phyloP scores from a whole-genome alignment of 2,797 vertebrate genomes.

The Melanotaenia trifasciata region DNA sequence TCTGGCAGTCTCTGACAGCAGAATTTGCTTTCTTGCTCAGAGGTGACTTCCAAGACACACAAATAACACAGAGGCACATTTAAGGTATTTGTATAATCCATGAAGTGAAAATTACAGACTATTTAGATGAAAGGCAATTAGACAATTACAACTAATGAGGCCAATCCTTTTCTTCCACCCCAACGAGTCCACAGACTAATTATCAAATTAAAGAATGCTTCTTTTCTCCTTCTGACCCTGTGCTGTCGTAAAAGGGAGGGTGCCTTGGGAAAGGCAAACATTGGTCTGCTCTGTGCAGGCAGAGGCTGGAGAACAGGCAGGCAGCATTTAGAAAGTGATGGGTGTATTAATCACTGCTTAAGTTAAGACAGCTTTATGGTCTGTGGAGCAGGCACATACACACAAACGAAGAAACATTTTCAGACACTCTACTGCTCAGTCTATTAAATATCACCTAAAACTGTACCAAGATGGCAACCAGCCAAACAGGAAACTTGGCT shows the following conservation, averaged over 20 bases:
- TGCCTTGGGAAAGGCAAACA: constrained; percentile 83
- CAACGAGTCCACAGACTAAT: constrained; percentile 83
- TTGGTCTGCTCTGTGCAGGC: constrained; percentile 76
- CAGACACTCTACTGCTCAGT: constrained; percentile 56
- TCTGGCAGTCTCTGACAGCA: constrained; percentile 47
- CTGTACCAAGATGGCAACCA: constrained; percentile 42
- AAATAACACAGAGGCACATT: constrained; percentile 81
- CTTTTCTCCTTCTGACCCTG: constrained; percentile 77
- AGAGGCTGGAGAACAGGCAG: constrained; percentile 73
- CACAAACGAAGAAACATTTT: constrained; percentile 44
- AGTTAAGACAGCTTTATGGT: constrained; percentile 84
- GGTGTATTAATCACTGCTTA: constrained; percentile 87
- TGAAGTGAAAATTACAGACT: constrained; percentile 80
- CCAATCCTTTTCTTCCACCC: constrained; percentile 85
- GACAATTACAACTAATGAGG: constrained; percentile 88
- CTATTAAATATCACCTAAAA: constrained; percentile 43
- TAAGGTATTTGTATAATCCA: constrained; percentile 83
- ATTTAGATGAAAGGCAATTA: constrained; percentile 87
- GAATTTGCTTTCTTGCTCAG: constrained; percentile 56
- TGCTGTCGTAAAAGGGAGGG: constrained; percentile 67
- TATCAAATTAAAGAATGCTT: constrained; percentile 88
- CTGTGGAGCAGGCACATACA: constrained; percentile 53
- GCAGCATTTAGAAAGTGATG: constrained; percentile 87
- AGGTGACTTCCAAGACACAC: constrained; percentile 72
- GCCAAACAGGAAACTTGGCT: constrained; percentile 66